Percentiles rank a stretch among this genome's conserved stretches.
phyloP scores from a whole-genome alignment of 2,113 vertebrate genomes.

The Galbula dea region DNA sequence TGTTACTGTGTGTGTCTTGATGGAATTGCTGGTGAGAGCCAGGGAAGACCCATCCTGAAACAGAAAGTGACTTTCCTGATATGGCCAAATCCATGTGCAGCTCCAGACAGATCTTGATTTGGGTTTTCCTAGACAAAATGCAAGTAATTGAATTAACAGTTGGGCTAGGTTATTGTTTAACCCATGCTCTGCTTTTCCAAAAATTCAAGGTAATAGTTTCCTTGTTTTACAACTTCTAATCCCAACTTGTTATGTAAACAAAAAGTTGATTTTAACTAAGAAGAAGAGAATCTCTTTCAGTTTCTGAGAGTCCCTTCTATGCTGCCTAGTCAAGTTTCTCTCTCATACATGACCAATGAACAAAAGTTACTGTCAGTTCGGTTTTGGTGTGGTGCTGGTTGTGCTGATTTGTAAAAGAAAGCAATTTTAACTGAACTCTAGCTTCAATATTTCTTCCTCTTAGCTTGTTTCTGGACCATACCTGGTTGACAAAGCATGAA shows the following conservation, averaged over 20 bases:
- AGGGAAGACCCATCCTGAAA: not conserved
- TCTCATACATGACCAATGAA: not conserved
- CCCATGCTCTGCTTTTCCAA: not conserved
- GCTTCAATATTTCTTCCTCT: not conserved
- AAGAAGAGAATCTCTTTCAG: not conserved
- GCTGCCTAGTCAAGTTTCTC: not conserved
- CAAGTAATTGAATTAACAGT: not conserved
- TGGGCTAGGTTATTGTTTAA: not conserved
- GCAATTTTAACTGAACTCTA: not conserved
- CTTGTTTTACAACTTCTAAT: not conserved
- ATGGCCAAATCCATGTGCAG: accelerated
- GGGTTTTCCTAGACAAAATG: not conserved
- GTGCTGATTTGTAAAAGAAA: not conserved
- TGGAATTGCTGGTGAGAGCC: not conserved
- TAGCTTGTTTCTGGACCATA: not conserved
- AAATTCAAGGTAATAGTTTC: not conserved
- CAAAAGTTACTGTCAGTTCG: not conserved
- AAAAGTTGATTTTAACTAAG: not conserved
- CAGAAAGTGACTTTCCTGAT: not conserved
- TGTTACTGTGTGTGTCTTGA: not conserved
- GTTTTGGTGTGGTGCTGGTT: not conserved
- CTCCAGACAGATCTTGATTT: not conserved
- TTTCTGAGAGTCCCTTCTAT: not conserved
- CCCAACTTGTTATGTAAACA: not conserved
- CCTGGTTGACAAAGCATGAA: not conserved